These are phyloP conservation scores for Prietella phreatophila DNA, from an alignment of 2,113 vertebrate genomes.

Conservation along the genomic window DNA sequence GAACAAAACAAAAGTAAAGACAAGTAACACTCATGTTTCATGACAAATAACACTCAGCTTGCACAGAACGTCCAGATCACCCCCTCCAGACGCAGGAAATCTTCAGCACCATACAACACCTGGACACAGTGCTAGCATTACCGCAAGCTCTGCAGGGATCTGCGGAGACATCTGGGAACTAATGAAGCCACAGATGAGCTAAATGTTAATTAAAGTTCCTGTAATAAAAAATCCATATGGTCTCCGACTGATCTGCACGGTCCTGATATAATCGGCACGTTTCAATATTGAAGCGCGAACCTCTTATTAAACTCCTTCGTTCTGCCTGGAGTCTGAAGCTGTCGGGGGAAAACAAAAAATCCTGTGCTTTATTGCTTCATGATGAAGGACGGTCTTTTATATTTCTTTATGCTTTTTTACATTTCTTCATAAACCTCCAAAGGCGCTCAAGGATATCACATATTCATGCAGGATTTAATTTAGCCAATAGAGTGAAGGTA, in stretches of 20 bases:
- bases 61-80: constrained; percentile 8
- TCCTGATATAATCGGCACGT: constrained; percentile 35
- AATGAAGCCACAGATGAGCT: constrained; percentile 57
- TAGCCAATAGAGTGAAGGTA: not conserved
- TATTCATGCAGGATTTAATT: constrained; percentile 35
- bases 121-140: constrained; percentile 38
- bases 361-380: constrained; percentile 37
- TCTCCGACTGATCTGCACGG: constrained; percentile 47
- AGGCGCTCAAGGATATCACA: constrained; percentile 31
- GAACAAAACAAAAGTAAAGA: constrained; percentile 5
- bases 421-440: constrained; percentile 28
- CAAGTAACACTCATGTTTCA: constrained; percentile 2
- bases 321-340: constrained; percentile 38
- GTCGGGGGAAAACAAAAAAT: constrained; percentile 43
- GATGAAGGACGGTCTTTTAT: constrained; percentile 32
- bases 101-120: constrained; percentile 40
- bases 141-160: constrained; percentile 33
- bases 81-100: constrained; percentile 36
- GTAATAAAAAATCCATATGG: constrained; percentile 58
- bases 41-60: constrained; percentile 8
- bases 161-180: constrained; percentile 52
- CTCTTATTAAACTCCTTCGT: constrained; percentile 35
- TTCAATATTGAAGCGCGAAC: constrained; percentile 43
- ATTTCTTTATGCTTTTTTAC: constrained; percentile 9
- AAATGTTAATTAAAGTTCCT: constrained; percentile 59